phyloP scores from a whole-genome alignment of 2,888 invertebrate species.

The Tortrix viridana region DNA sequence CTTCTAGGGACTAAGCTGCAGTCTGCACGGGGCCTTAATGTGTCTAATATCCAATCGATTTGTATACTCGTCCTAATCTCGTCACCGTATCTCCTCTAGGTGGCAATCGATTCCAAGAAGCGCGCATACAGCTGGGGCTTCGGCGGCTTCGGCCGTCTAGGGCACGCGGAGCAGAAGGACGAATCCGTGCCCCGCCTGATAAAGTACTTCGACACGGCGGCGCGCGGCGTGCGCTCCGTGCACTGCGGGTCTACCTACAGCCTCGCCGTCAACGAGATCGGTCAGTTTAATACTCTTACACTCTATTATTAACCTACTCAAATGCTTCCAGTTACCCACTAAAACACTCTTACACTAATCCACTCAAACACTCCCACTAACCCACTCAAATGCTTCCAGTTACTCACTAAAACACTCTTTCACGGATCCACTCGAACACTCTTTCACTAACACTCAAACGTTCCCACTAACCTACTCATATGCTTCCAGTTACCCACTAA shows the following conservation, averaged over 20 bases:
- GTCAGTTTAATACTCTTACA: constrained; percentile 55
- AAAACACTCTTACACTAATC: too few species aligned
- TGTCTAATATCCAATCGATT: too few species aligned
- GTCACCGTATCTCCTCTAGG: constrained; percentile 66
- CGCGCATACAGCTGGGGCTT: constrained; percentile 98
- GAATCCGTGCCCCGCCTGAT: constrained; percentile 94
- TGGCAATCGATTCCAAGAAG: constrained; percentile 94
- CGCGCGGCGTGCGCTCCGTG: constrained; percentile 91
- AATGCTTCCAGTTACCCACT: not conserved
- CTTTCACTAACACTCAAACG: too few species aligned
- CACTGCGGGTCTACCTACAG: constrained; percentile 94
- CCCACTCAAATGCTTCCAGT: not conserved
- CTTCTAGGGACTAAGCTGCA: too few species aligned
- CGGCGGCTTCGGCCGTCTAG: constrained; percentile 96
- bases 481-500: too few species aligned
- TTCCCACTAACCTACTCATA: too few species aligned
- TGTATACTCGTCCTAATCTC: too few species aligned
- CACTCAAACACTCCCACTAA: not conserved
- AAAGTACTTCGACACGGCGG: constrained; percentile 94
- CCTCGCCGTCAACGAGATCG: constrained; percentile 91
- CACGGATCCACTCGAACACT: too few species aligned
- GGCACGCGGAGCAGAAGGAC: constrained; percentile 96
- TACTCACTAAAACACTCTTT: too few species aligned
- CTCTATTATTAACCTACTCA: not conserved
- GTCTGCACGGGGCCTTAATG: too few species aligned